These are phyloP conservation scores for Phocides pigmalion DNA, from an alignment of 1,140 invertebrate genomes.

Conservation along the genomic window DNA sequence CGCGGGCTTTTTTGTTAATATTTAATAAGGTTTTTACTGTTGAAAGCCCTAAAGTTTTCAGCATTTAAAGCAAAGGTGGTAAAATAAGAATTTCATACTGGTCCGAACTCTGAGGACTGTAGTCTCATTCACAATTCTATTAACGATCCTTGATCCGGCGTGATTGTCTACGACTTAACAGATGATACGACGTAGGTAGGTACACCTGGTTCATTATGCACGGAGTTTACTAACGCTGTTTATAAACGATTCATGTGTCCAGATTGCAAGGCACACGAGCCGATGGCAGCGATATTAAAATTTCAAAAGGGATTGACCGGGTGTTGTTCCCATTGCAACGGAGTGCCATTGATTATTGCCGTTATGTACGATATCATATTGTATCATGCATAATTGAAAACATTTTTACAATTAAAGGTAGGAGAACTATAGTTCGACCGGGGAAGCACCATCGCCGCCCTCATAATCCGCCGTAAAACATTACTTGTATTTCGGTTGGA, in stretches of 20 bases:
- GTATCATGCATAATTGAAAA: too few relatives aligned
- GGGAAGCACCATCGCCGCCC: too few relatives aligned
- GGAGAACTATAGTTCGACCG: too few relatives aligned
- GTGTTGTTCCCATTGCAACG: background rate
- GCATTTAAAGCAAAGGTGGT: too few relatives aligned
- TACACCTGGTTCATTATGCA: background rate
- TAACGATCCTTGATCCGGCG: background rate
- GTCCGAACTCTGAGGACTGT: background rate
- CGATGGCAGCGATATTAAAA: background rate
- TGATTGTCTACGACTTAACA: background rate
- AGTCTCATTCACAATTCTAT: background rate
- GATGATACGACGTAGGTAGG: background rate
- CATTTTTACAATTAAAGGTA: too few relatives aligned
- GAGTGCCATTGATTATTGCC: too few relatives aligned
- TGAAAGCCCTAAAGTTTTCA: too few relatives aligned
- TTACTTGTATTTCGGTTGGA: too few relatives aligned
- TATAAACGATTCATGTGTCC: slow-evolving; percentile 1
- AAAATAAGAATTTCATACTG: background rate
- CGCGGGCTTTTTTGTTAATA: too few relatives aligned
- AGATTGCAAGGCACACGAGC: background rate
- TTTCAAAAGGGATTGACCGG: background rate
- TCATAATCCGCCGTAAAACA: too few relatives aligned
- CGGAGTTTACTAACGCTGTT: background rate
- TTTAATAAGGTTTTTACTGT: too few relatives aligned
- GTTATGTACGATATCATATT: too few relatives aligned